Evolutionary conservation across 1,140 invertebrate genomes (phyloP).

Genomic region (Caenorhabditis briggsae): DNA sequence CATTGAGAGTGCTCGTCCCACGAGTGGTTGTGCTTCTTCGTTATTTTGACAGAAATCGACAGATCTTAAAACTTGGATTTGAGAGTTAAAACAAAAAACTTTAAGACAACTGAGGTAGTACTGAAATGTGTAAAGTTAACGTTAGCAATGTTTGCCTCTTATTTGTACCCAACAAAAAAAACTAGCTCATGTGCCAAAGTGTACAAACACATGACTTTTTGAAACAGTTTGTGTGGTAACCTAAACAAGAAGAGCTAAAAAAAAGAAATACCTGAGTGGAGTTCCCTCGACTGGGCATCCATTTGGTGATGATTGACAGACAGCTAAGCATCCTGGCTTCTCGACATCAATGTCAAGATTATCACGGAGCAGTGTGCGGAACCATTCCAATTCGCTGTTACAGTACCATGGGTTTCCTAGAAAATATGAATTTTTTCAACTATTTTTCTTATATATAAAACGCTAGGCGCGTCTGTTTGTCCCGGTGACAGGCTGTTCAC

Average conservation of each 20-base stretch:
- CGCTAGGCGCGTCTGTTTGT: not conserved
- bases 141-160: not conserved
- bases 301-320: slow-evolving; percentile 70
- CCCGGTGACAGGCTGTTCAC: not conserved
- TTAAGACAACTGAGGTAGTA: not conserved
- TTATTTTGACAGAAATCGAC: slow-evolving; percentile 58
- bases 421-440: slow-evolving; percentile 3
- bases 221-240: not conserved
- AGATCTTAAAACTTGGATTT: slow-evolving; percentile 33
- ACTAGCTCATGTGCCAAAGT: not conserved
- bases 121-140: not conserved
- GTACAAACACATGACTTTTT: not conserved
- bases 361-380: slow-evolving; percentile 74
- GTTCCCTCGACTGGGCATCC: slow-evolving; percentile 75
- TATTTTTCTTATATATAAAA: not conserved
- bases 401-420: slow-evolving; percentile 77
- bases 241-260: too few relatives aligned
- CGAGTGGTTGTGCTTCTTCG: slow-evolving; percentile 62
- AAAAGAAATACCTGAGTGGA: slow-evolving; percentile 67
- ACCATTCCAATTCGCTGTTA: slow-evolving; percentile 76
- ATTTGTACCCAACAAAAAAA: not conserved
- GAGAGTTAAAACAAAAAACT: not conserved
- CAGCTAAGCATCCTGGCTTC: slow-evolving; percentile 76
- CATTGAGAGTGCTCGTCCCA: slow-evolving; percentile 73
- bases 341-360: slow-evolving; percentile 78